A percentile compares a stretch with the other conserved stretches of the same genome.
Evolutionary conservation across 2,113 vertebrate species (phyloP).

Genomic region (Cinclus mexicanus): DNA sequence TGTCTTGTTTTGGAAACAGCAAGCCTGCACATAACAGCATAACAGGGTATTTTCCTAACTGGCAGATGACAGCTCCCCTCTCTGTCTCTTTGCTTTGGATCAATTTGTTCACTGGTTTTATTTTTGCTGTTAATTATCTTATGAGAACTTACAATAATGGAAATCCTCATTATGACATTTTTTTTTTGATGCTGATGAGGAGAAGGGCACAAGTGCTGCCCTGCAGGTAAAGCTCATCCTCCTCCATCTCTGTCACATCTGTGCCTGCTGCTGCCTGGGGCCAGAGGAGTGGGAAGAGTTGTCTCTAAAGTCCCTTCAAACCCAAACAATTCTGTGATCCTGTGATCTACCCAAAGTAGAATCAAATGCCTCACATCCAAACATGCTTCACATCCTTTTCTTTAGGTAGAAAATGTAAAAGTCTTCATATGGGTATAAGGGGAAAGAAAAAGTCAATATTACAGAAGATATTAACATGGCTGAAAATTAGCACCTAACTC

Average conservation of each 20-base stretch:
- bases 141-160: not conserved
- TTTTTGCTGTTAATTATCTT: conserved; percentile 20
- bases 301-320: not conserved
- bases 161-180: not conserved
- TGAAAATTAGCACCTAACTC: not conserved
- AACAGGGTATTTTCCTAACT: not conserved
- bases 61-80: not conserved
- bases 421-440: not conserved
- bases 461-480: not conserved
- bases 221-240: not conserved
- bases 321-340: not conserved
- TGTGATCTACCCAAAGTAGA: not conserved
- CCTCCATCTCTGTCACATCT: not conserved
- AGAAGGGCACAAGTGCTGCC: not conserved
- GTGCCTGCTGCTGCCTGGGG: not conserved
- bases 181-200: not conserved
- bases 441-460: not conserved
- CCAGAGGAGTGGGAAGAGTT: not conserved
- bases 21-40: not conserved
- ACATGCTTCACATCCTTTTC: not conserved
- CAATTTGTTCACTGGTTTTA: not conserved
- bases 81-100: conserved; percentile 1
- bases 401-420: not conserved
- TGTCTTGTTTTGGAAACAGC: not conserved
- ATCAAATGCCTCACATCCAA: not conserved